Conservation (phyloP, 2,113 vertebrate species). For the Motacilla alba region DNA sequence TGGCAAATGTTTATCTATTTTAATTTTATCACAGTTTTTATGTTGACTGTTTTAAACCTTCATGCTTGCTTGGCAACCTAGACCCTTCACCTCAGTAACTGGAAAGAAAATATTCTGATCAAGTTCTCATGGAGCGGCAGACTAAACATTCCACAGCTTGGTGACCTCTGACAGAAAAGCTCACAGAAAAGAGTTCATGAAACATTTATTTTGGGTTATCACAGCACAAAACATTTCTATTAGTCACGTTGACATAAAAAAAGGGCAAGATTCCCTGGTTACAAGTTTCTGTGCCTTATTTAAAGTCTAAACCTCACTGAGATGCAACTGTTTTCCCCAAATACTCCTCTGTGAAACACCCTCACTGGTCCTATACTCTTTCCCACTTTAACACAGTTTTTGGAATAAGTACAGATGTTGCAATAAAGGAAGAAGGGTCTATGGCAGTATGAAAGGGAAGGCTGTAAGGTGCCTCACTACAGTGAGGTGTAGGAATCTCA, state of each 20-base stretch:
- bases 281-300: not conserved
- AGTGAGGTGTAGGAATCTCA: not conserved
- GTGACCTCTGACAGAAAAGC: not conserved
- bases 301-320: not conserved
- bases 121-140: not conserved
- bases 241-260: not conserved
- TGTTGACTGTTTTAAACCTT: not conserved
- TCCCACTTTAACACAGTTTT: not conserved
- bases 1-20: not conserved
- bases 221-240: not conserved
- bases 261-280: not conserved
- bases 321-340: not conserved
- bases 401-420: not conserved
- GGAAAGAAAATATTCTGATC: not conserved
- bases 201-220: not conserved
- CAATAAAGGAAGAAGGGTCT: not conserved
- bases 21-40: not conserved
- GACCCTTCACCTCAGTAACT: not conserved
- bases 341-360: not conserved
- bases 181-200: not conserved
- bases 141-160: not conserved
- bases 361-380: not conserved
- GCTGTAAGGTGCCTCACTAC: not conserved
- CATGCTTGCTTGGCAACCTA: not conserved
- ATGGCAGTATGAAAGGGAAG: not conserved